Evolutionary conservation across 2,888 invertebrate species (phyloP), one percentile per base, ranked within the genome.

Genomic region (Antitype chi): DNA sequence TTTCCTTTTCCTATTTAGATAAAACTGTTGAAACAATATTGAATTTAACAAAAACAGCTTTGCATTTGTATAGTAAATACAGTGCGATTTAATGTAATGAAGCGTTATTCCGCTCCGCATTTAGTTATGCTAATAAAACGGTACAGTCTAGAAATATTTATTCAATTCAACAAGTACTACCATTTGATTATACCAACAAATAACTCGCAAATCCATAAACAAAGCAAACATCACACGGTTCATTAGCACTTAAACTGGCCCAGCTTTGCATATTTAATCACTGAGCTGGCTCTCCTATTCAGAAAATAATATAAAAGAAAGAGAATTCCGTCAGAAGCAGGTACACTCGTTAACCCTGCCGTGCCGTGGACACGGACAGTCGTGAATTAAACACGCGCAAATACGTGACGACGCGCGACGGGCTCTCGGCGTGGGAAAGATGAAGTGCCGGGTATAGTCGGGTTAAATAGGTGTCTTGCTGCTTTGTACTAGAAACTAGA

Each of bases 341-440:
- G 79, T 76, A 79, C 77, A 85, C 89, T 92, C 90, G 89, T 91
- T 92, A 91, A 88, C 87, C 85, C 85, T 83, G 83, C 76, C 57
- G 74, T 63, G 71, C 84, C 80, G 82, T 63, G 77, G 82, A 85
- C 82, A 47, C 81, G 87, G 85, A 85, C 88, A 87, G 84, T 83
- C 82, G 84, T 89, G 89, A 91, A 92, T 92, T 92, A 92, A 91
- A 91, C 89, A 90, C 91, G 89, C 85, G 85, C 91, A 89, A 89
- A 89, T 91, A 90, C 87, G 83, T 85, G 85, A 85, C 80, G 80
- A 81, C 81, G 67, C 66, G 70, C n/a, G 80, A 81, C 81, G 68
- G 68, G 71, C 72, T 81, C 84, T 81, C 67, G 43, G 76, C 73
- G 62, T 69, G 49, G 69, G 60, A 68, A 78, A 82, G 68, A 82